Base-by-base conservation (phyloP, 1,140 invertebrate species). In the Neotoxoptera formosana region DNA sequence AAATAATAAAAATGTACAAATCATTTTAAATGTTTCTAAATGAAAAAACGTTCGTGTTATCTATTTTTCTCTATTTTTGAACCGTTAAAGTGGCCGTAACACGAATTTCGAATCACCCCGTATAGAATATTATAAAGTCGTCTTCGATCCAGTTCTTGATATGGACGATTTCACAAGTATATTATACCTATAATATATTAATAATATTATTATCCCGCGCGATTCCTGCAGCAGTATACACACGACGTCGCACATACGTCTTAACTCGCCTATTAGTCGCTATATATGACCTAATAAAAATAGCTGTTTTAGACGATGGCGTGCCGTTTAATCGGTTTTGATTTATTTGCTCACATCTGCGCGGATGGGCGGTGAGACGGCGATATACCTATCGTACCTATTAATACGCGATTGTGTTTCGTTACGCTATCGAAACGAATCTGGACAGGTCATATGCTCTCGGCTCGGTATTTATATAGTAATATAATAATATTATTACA, bases 401-500 rank as follows among this genome's bases (percentile, higher is more conserved):
- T 11, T n/a, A n/a, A 30, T 25, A 84, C 34, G 1, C 25, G 41
- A 86, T 86, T 81, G 34, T 81, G n/a, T 84, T 45, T 86, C 36
- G 81, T 30, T 47, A 47, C 84, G 84, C 41, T 86, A 47, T 86
- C 41, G 25, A 86, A 86, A 86, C 84, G 25, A 47, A 86, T 47
- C 84, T 47, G 84, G 84, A 86, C 84, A 25, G 41, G 84, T 86
- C 9, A 30, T 53, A 53, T 67, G 60, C 81, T 84, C 81, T 84
- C 81, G 81, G 34, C 36, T 20, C 36, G 30, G 11, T n/a, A 60
- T 67, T 81, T 81, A 81, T 81, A 34, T n/a, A n/a, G n/a, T n/a
- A n/a, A n/a, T n/a, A 36, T 21, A 81, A 81, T 34, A 81, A 81
- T 81, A 81, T 81, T 81, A 36, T 81, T 67, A 17, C 30, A 76